Base-by-base conservation (phyloP, 1,140 invertebrate species). In the Delia radicum region DNA sequence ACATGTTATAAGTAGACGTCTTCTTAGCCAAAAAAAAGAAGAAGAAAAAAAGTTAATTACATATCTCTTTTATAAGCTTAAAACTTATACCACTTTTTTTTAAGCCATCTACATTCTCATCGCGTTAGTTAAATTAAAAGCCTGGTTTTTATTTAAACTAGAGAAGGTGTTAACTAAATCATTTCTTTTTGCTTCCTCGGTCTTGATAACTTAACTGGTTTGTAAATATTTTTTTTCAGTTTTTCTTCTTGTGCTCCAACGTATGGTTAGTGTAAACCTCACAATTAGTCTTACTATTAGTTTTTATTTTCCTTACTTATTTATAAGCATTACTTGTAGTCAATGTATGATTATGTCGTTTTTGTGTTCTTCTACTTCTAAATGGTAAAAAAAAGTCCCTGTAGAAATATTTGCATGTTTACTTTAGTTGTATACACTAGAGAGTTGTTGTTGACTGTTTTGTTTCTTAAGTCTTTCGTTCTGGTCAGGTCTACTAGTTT, bases 131-230 rank as follows among this genome's bases (percentile, higher is more conserved):
- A 33, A 13, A 37, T 37, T 37, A 37, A 37, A 37, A 37, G 33
- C 8, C 13, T 37, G n/a, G 37, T 13, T 42, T 10, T 33, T 69
- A 33, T 69, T 69, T 69, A 33, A 33, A 69, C 29, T 69, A 33
- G 18, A 69, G 65, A 69, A 69, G 65, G 65, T 69, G 65, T 69
- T 69, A 69, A 69, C 65, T 21, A 69, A 69, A 69, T 69, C 29
- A 69, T 69, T n/a, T 33, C 48, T 55, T 18, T 24, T 55, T 55
- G 8, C 7, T 21, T 55, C 3, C 2, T 42, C 29, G 29, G 18
- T 33, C n/a, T 33, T 69, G 65, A 69, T 69, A 29, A 33, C 65
- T 69, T 69, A n/a, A 69, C 65, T 69, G 3, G 28, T 67, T 67
- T 63, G 61, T 63, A 63, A 63, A 63, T 24, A 12, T 12, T 63